These are phyloP conservation scores for Amazona guildingii DNA, from an alignment of 2,113 vertebrate genomes.

Conservation along the genomic window DNA sequence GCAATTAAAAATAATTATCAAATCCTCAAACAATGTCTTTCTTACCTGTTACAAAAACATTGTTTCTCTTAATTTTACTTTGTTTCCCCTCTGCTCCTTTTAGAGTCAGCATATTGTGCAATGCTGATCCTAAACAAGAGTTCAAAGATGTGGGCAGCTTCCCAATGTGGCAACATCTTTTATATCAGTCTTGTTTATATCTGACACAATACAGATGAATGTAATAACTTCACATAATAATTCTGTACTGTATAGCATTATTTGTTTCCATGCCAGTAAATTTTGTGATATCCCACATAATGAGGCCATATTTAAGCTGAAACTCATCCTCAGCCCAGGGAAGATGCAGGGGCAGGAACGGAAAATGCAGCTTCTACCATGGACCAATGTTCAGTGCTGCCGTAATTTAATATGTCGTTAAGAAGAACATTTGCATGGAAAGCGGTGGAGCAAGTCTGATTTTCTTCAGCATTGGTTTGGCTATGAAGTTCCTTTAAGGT, in stretches of 20 bases:
- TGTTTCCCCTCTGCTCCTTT: background rate
- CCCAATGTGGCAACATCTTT: background rate
- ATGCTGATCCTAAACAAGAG: background rate
- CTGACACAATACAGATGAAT: background rate
- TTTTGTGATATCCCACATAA: background rate
- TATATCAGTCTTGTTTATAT: background rate
- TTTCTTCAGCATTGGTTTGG: background rate
- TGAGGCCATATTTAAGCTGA: background rate
- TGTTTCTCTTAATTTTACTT: background rate
- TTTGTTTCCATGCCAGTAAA: background rate
- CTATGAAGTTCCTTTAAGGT: background rate
- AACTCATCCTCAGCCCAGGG: background rate
- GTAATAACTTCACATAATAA: background rate
- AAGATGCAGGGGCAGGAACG: background rate
- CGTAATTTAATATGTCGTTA: accelerated
- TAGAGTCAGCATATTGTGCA: background rate
- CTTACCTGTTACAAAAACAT: background rate
- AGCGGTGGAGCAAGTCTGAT: background rate
- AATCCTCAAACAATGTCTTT: background rate
- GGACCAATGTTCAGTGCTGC: background rate
- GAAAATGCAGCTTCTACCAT: too few species aligned
- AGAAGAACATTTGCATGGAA: background rate
- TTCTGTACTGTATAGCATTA: background rate
- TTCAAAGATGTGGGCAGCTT: background rate
- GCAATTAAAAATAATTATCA: background rate